These are phyloP conservation scores for Marisa cornuarietis DNA, from an alignment of 1,140 invertebrate genomes.

Conservation along the genomic window DNA sequence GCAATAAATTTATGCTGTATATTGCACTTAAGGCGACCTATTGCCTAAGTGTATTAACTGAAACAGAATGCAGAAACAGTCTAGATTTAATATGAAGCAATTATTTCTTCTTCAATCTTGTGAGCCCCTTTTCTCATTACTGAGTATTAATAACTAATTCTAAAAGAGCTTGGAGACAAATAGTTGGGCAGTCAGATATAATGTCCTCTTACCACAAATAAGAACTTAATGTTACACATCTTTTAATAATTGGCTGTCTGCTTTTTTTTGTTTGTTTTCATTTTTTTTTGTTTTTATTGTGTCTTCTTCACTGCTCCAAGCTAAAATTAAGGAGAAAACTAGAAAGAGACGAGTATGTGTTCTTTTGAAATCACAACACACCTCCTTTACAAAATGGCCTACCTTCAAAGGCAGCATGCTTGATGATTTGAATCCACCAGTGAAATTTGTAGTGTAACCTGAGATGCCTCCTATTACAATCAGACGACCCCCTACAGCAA, in stretches of 20 bases:
- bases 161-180: too few species aligned
- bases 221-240: background rate
- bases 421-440: conserved; percentile 38
- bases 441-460: conserved; percentile 49
- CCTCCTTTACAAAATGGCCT: background rate
- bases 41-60: too few species aligned
- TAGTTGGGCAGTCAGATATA: background rate
- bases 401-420: conserved; percentile 33
- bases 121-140: too few species aligned
- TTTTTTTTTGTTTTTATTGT: background rate
- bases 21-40: too few species aligned
- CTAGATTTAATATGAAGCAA: too few species aligned
- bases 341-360: background rate
- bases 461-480: conserved; percentile 61
- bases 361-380: background rate
- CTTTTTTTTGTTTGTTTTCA: background rate
- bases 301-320: background rate
- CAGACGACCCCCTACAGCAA: conserved; percentile 56
- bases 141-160: too few species aligned
- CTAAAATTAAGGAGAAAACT: background rate
- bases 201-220: background rate
- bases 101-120: too few species aligned
- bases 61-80: too few species aligned
- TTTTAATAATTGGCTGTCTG: background rate
- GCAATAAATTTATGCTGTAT: too few species aligned